Conservation (phyloP, 2,888 invertebrate genomes). For the Lottia scabra region DNA sequence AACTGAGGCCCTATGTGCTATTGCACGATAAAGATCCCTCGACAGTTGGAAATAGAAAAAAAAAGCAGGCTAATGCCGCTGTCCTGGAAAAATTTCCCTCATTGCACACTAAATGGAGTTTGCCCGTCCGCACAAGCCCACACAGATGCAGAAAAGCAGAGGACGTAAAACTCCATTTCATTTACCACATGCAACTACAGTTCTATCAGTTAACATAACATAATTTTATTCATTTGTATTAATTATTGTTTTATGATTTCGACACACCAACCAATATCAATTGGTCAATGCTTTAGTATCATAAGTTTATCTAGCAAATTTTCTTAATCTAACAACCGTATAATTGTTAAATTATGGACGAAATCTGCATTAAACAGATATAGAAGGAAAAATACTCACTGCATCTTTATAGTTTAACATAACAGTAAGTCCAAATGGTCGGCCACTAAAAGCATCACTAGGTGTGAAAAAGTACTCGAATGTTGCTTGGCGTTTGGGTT, state of each 20-base stretch:
- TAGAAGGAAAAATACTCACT: constrained; percentile 69
- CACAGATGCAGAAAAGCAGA: too few relatives aligned
- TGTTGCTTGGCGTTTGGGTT: constrained; percentile 92
- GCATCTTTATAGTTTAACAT: constrained; percentile 90
- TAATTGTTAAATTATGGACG: background rate
- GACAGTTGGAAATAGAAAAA: too few relatives aligned
- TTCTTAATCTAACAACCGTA: background rate
- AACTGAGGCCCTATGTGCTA: too few relatives aligned
- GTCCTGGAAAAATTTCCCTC: too few relatives aligned
- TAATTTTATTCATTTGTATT: too few relatives aligned
- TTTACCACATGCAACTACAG: too few relatives aligned
- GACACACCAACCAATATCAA: constrained; percentile 12
- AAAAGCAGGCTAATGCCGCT: too few relatives aligned
- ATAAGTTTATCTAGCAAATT: constrained; percentile 25
- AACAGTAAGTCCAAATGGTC: constrained; percentile 95
- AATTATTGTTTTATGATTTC: constrained; percentile 9
- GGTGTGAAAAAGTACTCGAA: constrained; percentile 95
- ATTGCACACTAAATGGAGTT: too few relatives aligned
- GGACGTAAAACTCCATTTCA: too few relatives aligned
- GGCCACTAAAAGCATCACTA: constrained; percentile 94
- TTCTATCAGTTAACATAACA: too few relatives aligned
- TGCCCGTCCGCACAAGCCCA: too few relatives aligned
- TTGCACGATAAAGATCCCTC: too few relatives aligned
- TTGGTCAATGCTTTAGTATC: constrained; percentile 21
- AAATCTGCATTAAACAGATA: background rate